Base-by-base conservation (phyloP, 2,888 invertebrate species). In the Prionchulus punctatus region DNA sequence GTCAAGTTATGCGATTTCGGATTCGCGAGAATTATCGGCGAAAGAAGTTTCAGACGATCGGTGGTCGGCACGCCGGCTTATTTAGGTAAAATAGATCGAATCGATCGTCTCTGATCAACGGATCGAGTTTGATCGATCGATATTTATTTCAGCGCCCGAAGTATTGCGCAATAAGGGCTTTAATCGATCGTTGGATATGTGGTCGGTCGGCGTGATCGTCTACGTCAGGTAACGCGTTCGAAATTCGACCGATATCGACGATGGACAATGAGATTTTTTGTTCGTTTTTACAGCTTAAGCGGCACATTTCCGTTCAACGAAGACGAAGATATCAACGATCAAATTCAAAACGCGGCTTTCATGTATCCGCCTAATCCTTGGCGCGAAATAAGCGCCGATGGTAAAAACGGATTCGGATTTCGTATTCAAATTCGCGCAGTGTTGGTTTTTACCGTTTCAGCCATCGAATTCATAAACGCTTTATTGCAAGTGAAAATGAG, bases 301-400 rank as follows among this genome's bases (percentile, higher is more conserved):
- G 98, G 96, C 60, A 98, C 96, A 0, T 98, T 98, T 76, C 96
- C 96, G 30, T 98, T 98, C 77, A 98, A 98, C 75, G 98, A 98
- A 76, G 96, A 98, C 74, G 96, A 98, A 76, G 98, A 98, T 73
- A 98, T 98, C 69, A 86, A 91, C 74, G 96, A 96, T 74, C 98
- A 98, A 77, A 98, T 98, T 63, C 92, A 94, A 76, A 98, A 98
- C 78, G 96, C 96, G 31, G 92, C 92, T 56, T 98, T 98, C 74
- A 98, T 98, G 98, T 98, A 96, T 78, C 98, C 98, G 45, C 86
- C 90, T 26, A 83, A 83, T 73, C 94, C 96, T 0, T 98, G 96
- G 96, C 85, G 86, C 68, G 90, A 92, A 73, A 89, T 96, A 69
- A 91, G 91, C 36, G 81, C 82, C 53, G 83, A 87, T 74, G 87